phyloP scores from a whole-genome alignment of 2,113 vertebrate genomes.

The Atlantisia rogersi region DNA sequence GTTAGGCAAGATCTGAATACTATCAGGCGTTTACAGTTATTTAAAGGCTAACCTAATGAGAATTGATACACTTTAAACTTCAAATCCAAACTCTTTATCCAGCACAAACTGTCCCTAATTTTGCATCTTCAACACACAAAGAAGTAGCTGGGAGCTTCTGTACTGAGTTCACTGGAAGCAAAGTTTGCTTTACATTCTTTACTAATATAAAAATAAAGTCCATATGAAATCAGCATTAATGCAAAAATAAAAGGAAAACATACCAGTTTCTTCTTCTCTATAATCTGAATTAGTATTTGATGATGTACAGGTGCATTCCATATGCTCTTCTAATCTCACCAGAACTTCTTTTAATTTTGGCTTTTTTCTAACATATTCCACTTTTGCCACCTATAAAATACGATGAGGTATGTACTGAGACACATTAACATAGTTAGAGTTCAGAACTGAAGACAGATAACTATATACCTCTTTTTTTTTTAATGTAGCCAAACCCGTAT shows the following conservation, averaged over 20 bases:
- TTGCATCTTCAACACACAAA: background rate
- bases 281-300: constrained; percentile 87
- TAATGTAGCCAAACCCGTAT: constrained; percentile 39
- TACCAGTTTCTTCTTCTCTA: constrained; percentile 93
- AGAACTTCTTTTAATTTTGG: constrained; percentile 97
- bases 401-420: constrained; percentile 42
- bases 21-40: background rate
- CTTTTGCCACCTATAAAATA: constrained; percentile 91
- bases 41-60: constrained; percentile 2
- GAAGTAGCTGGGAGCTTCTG: background rate
- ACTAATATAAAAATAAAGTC: constrained; percentile 22
- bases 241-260: constrained; percentile 63
- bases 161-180: background rate
- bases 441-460: constrained; percentile 42
- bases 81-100: background rate
- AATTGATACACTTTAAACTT: background rate
- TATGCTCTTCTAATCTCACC: constrained; percentile 95
- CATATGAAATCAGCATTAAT: constrained; percentile 44
- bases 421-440: constrained; percentile 30
- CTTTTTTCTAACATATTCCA: constrained; percentile 94
- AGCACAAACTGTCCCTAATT: constrained; percentile 11
- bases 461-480: constrained; percentile 14
- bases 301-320: constrained; percentile 91
- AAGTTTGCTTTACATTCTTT: constrained; percentile 2
- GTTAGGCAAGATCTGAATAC: constrained; percentile 33